Evolutionary conservation across 64 coral and sea anemone genomes (phyloP).

Genomic region (Acropora tenuis): DNA sequence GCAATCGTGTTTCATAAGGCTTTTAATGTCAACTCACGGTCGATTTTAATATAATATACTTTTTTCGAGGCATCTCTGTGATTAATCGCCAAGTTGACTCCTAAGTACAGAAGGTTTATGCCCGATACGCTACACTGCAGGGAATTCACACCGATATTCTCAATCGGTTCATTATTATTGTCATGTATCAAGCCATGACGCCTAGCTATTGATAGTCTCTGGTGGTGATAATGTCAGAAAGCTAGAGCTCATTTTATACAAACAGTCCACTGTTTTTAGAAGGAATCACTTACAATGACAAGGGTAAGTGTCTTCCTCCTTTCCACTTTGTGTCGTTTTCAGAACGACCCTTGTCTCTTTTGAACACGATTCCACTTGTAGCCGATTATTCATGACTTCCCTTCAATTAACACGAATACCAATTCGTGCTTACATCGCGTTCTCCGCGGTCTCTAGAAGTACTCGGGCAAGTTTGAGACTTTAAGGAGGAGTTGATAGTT

Average conservation of each 20-base stretch:
- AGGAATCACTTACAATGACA: background rate
- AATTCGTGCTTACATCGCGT: constrained; percentile 44
- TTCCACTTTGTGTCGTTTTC: background rate
- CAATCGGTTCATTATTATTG: constrained; percentile 56
- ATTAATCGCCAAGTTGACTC: constrained; percentile 2
- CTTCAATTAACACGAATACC: constrained; percentile 32
- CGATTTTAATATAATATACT: background rate
- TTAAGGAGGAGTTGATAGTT: constrained; percentile 22
- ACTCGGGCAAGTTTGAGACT: constrained; percentile 14
- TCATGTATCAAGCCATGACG: constrained; percentile 52
- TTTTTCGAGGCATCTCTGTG: background rate
- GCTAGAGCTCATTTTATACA: constrained; percentile 44
- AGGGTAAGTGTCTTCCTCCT: background rate
- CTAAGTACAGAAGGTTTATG: constrained; percentile 22
- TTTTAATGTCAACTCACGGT: background rate
- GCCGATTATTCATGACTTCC: background rate
- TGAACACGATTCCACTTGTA: background rate
- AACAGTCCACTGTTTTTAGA: constrained; percentile 10
- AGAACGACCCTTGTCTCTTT: background rate
- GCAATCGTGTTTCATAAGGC: background rate
- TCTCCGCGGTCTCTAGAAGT: constrained; percentile 12
- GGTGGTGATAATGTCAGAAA: constrained; percentile 11
- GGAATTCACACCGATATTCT: constrained; percentile 44
- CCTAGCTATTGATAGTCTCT: constrained; percentile 56
- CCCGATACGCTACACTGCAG: constrained; percentile 5